Conservation (phyloP, 2,113 vertebrate genomes). For the Crocuta crocuta region DNA sequence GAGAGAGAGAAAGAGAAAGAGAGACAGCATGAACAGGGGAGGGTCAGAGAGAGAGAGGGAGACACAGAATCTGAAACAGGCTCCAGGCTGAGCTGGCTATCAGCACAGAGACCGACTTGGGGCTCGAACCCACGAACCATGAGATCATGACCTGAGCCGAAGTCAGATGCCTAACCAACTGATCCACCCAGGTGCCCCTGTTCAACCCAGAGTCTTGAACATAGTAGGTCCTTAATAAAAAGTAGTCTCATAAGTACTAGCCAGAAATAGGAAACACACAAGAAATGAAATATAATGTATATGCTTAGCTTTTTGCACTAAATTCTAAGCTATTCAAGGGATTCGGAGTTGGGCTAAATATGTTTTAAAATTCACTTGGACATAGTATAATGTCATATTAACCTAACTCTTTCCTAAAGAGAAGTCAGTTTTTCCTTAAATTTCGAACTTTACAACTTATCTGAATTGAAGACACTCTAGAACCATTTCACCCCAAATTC, state of each 20-base stretch:
- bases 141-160: no score
- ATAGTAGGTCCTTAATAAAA: background rate
- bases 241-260: background rate
- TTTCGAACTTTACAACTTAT: conserved; percentile 18
- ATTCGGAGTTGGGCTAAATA: background rate
- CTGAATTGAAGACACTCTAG: conserved; percentile 26
- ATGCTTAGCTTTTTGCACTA: background rate
- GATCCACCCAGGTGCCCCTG: no score
- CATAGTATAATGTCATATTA: background rate
- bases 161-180: no score
- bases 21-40: no score
- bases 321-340: background rate
- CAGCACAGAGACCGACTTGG: no score
- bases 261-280: background rate
- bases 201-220: background rate
- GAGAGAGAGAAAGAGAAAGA: no score
- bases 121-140: no score
- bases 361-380: conserved; percentile 24
- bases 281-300: background rate
- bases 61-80: no score
- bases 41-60: no score
- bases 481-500: background rate
- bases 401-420: background rate
- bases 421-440: conserved; percentile 34
- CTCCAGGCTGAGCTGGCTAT: no score